These are phyloP conservation scores for Amiota minor DNA, from an alignment of 2,888 invertebrate genomes.

Conservation along the genomic window DNA sequence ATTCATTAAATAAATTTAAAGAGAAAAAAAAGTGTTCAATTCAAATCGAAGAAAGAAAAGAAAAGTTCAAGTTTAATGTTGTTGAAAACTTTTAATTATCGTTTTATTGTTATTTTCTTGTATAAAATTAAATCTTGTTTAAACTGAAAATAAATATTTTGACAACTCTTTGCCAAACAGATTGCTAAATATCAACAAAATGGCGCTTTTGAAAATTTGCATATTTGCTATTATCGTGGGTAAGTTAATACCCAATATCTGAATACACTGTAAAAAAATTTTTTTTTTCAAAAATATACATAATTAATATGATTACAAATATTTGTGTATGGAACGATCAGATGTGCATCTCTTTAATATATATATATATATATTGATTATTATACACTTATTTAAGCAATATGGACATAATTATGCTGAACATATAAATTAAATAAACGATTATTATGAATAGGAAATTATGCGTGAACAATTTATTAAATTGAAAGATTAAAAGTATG, in stretches of 20 bases:
- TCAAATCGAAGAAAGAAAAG: constrained; percentile 20
- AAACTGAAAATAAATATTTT: not conserved
- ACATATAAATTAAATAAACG: too few relatives aligned
- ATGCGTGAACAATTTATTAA: too few relatives aligned
- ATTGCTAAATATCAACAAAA: constrained; percentile 47
- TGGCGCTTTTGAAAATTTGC: constrained; percentile 66
- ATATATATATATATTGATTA: too few relatives aligned
- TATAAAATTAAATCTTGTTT: not conserved
- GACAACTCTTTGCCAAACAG: not conserved
- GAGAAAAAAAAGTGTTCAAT: constrained; percentile 36
- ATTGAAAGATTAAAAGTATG: too few relatives aligned
- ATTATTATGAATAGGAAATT: too few relatives aligned
- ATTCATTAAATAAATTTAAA: constrained; percentile 17
- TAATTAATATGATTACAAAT: too few relatives aligned
- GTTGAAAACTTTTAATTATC: not conserved
- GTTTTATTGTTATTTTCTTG: too few relatives aligned
- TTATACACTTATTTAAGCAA: too few relatives aligned
- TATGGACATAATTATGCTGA: too few relatives aligned
- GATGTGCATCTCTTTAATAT: too few relatives aligned
- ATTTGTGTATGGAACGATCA: not conserved
- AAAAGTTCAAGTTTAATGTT: not conserved
- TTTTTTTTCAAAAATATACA: too few relatives aligned
- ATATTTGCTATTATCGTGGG: constrained; percentile 65
- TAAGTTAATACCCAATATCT: constrained; percentile 49
- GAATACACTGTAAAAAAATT: constrained; percentile 26